These are phyloP conservation scores for Frankliniella fusca DNA, from an alignment of 2,888 invertebrate species.

Conservation along the genomic window DNA sequence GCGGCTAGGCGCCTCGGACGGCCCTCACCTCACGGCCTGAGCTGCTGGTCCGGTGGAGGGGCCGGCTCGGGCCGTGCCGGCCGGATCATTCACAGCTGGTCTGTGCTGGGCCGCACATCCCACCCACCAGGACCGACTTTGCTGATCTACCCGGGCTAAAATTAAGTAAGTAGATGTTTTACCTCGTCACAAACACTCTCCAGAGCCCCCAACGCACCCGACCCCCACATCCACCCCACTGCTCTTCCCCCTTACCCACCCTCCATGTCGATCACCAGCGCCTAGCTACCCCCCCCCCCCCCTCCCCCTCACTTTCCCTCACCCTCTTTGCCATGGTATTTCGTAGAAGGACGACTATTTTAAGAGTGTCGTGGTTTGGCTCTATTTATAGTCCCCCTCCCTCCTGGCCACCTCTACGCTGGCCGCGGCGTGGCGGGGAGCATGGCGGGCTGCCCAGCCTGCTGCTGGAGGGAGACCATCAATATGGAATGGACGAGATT, in stretches of 20 bases:
- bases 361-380: conserved; percentile 12
- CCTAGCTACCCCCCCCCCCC: neutral
- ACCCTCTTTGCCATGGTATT: neutral
- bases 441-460: neutral
- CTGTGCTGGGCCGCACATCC: too few species aligned
- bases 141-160: too few species aligned
- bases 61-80: too few species aligned
- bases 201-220: neutral
- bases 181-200: too few species aligned
- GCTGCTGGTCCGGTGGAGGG: too few species aligned
- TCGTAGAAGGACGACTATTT: neutral
- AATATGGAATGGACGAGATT: conserved; percentile 22
- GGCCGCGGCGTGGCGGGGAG: too few species aligned
- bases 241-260: neutral
- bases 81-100: too few species aligned
- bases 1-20: too few species aligned
- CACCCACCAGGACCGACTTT: too few species aligned
- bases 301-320: neutral
- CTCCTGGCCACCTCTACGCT: neutral
- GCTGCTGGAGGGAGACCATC: neutral
- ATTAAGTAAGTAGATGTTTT: too few species aligned
- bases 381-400: neutral
- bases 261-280: too few species aligned
- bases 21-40: too few species aligned
- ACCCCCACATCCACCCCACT: neutral